Conservation (phyloP, 1,140 invertebrate genomes). For the Pentalonia nigronervosa region DNA sequence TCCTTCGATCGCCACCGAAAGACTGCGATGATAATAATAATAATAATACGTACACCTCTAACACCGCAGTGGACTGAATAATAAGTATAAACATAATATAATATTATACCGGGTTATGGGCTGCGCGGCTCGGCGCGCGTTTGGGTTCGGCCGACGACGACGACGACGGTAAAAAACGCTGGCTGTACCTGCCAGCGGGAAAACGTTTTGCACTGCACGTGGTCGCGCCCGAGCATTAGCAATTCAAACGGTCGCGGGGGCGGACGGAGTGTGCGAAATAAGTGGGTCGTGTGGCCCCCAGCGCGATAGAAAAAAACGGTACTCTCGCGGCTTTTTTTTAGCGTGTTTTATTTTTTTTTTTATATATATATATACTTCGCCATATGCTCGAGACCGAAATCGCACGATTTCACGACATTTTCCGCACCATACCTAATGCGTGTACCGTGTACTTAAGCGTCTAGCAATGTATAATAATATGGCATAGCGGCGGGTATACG, state of each 20-base stretch:
- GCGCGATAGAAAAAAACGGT: conserved; percentile 18
- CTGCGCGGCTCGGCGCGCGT: neutral
- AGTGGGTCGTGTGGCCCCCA: conserved; percentile 4
- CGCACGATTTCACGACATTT: conserved; percentile 33
- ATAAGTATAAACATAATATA: neutral
- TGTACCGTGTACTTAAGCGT: too few relatives aligned
- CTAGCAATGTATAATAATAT: neutral
- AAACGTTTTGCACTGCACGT: neutral
- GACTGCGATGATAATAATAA: neutral
- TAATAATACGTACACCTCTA: too few relatives aligned
- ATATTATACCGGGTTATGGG: neutral
- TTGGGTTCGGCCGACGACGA: too few relatives aligned
- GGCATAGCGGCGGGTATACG: neutral
- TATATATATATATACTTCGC: too few relatives aligned
- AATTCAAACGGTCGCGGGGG: neutral
- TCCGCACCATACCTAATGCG: neutral
- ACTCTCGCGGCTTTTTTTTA: neutral
- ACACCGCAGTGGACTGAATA: neutral
- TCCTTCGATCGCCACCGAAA: neutral
- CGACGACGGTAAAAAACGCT: neutral
- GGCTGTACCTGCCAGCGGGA: neutral
- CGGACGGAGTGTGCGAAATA: neutral
- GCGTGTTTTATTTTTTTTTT: conserved; percentile 16
- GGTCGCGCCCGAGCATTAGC: neutral
- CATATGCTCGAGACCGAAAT: neutral